phyloP scores from a whole-genome alignment of 1,140 invertebrate species.

The Odontomachus brunneus region DNA sequence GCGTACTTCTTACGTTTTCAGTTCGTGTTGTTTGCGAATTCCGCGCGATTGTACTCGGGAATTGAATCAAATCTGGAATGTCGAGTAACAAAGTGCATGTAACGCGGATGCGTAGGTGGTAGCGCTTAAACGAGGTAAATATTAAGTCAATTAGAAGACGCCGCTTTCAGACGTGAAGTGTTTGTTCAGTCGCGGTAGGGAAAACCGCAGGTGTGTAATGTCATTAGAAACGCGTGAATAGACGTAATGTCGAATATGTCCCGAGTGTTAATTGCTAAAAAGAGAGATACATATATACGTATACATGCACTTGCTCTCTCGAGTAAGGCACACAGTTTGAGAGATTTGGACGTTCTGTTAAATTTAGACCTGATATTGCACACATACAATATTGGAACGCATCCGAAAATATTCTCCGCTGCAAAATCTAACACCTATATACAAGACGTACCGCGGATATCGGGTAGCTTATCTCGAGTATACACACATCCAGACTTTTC shows the following conservation, averaged over 20 bases:
- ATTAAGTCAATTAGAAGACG: slow-evolving; percentile 52
- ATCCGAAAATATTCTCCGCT: background rate
- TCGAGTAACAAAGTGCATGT: slow-evolving; percentile 12
- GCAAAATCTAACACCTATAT: slow-evolving; percentile 1
- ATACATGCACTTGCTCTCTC: background rate
- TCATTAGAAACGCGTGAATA: slow-evolving; percentile 41
- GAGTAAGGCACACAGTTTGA: background rate
- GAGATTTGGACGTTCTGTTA: too few species aligned
- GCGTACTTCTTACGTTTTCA: background rate
- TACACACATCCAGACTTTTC: background rate
- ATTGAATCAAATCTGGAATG: slow-evolving; percentile 29
- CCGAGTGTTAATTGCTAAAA: slow-evolving; percentile 43
- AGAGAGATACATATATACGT: slow-evolving; percentile 11
- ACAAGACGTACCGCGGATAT: background rate
- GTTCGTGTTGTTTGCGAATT: background rate
- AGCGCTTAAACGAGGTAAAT: slow-evolving; percentile 34
- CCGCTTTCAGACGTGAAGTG: slow-evolving; percentile 36
- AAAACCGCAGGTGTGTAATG: slow-evolving; percentile 55
- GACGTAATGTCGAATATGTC: slow-evolving; percentile 39
- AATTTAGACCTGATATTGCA: background rate
- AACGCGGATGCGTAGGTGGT: background rate
- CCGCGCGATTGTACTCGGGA: background rate
- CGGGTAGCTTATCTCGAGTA: too few species aligned
- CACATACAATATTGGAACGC: background rate
- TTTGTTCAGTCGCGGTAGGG: slow-evolving; percentile 48